phyloP scores from a whole-genome alignment of 2,113 vertebrate species.

The Andinoacara biseriatus region DNA sequence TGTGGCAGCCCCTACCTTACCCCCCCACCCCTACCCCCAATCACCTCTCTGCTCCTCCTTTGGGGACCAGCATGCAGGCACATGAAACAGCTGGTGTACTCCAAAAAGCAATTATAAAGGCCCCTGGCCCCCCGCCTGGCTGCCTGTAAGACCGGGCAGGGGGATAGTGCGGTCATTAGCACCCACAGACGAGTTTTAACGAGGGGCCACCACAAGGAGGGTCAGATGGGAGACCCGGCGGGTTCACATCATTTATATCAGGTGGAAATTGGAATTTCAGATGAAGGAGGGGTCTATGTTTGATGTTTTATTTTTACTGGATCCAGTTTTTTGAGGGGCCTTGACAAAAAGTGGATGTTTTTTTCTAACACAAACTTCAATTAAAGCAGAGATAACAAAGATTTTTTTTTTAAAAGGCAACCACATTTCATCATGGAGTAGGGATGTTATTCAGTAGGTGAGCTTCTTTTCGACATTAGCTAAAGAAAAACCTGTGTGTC shows the following conservation, averaged over 20 bases:
- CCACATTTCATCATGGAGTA: background rate
- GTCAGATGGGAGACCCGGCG: slow-evolving; percentile 18
- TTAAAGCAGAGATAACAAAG: background rate
- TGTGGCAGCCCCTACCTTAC: slow-evolving; percentile 22
- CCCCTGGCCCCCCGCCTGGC: slow-evolving; percentile 33
- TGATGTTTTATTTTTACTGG: slow-evolving; percentile 52
- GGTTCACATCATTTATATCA: slow-evolving; percentile 3
- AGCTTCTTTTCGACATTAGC: background rate
- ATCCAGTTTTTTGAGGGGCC: background rate
- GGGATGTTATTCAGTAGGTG: background rate
- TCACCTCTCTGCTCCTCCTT: slow-evolving; percentile 32
- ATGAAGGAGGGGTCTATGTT: background rate
- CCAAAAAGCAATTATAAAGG: slow-evolving; percentile 66
- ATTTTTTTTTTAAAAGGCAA: background rate
- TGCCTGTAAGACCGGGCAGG: background rate
- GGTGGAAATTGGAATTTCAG: slow-evolving; percentile 40
- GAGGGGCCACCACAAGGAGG: slow-evolving; percentile 9
- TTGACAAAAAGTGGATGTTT: background rate
- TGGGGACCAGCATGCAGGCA: slow-evolving; percentile 32
- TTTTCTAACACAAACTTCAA: background rate
- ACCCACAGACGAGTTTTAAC: slow-evolving; percentile 46
- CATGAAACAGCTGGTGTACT: slow-evolving; percentile 72
- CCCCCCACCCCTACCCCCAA: background rate
- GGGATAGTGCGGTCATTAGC: slow-evolving; percentile 44
- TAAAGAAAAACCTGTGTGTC: background rate